Conservation (phyloP, 2,113 vertebrate genomes). For the Odobenus rosmarus region DNA sequence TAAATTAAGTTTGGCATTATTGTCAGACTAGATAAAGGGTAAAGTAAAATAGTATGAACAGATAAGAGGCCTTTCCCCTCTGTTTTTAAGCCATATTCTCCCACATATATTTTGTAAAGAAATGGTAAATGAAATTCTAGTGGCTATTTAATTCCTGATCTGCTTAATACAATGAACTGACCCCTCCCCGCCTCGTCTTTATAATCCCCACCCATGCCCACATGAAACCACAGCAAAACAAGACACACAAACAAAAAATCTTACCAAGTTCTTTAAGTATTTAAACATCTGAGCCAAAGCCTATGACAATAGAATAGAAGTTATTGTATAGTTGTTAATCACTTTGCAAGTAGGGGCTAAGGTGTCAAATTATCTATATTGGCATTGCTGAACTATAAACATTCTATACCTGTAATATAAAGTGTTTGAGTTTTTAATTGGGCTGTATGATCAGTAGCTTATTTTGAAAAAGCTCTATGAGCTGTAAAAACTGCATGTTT, state of each 20-base stretch:
- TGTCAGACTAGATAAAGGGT: constrained; percentile 25
- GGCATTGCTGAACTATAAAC: not conserved
- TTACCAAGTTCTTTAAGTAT: not conserved
- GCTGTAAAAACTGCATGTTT: constrained; percentile 60
- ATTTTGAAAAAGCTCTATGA: constrained; percentile 62
- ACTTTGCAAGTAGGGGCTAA: not conserved
- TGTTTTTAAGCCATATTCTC: constrained; percentile 54
- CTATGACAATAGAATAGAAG: not conserved
- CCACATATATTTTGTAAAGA: not conserved
- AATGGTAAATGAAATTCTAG: not conserved
- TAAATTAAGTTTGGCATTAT: constrained; percentile 17
- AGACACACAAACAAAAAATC: not conserved
- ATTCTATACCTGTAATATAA: constrained; percentile 61
- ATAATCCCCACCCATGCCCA: not conserved
- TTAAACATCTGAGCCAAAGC: constrained; percentile 71
- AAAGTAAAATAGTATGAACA: not conserved
- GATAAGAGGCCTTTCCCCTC: not conserved
- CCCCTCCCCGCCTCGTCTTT: not conserved
- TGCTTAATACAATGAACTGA: not conserved
- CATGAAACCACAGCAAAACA: not conserved
- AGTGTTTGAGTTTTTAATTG: constrained; percentile 55
- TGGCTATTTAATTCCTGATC: not conserved
- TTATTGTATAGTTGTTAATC: not conserved
- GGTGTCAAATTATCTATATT: constrained; percentile 27
- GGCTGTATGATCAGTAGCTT: constrained; percentile 35